Percentiles rank a stretch among this genome's conserved stretches.
Evolutionary conservation across 2,113 vertebrate genomes (phyloP).

Genomic region (Hippocampus guttulatus): DNA sequence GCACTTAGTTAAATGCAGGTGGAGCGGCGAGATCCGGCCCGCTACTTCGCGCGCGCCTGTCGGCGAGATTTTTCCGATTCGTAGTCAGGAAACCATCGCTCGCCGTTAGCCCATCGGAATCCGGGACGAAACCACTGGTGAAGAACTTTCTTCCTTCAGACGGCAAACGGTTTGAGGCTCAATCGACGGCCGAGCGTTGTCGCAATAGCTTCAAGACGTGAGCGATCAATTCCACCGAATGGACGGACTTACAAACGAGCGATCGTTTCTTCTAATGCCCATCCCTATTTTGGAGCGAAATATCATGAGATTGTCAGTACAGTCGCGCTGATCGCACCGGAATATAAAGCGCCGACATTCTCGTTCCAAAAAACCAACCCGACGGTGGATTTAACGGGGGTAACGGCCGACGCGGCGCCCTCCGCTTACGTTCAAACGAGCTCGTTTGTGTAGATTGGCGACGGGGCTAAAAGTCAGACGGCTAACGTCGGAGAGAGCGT

Average conservation of each 20-base stretch:
- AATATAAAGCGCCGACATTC: not conserved
- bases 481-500: slow-evolving; percentile 45
- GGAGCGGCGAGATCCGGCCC: too few species aligned
- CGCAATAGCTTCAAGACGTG: not conserved
- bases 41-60: too few species aligned
- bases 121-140: too few species aligned
- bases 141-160: not conserved
- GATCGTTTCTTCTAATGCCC: not conserved
- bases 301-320: not conserved
- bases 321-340: not conserved
- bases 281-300: not conserved
- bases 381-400: not conserved
- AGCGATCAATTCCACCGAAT: not conserved
- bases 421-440: slow-evolving; percentile 55
- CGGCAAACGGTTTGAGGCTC: not conserved
- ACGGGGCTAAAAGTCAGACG: slow-evolving; percentile 49
- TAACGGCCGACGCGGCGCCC: slow-evolving; percentile 12
- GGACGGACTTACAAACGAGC: not conserved
- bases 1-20: too few species aligned
- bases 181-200: too few species aligned
- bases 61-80: too few species aligned
- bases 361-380: not conserved
- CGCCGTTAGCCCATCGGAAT: too few species aligned
- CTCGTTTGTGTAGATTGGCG: slow-evolving; percentile 54
- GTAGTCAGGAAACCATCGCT: not conserved